phyloP scores from a whole-genome alignment of 2,113 vertebrate genomes.

The Hippocampus barbouri region DNA sequence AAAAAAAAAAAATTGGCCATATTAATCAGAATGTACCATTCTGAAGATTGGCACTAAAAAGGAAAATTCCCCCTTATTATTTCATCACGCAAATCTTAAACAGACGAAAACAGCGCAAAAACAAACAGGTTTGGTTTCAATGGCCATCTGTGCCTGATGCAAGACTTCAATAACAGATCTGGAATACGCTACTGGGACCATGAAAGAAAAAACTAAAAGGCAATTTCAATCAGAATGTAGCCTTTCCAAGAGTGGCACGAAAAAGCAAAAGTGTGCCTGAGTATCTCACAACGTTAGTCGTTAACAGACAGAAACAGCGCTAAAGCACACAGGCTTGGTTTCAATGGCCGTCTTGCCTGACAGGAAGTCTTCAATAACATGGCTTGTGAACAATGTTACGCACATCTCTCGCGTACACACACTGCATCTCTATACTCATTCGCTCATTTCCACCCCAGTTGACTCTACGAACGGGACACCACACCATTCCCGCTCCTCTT shows the following conservation, averaged over 20 bases:
- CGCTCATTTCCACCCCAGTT: no score
- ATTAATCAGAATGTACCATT: slow-evolving; percentile 28
- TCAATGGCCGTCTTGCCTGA: neutral
- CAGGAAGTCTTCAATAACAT: neutral
- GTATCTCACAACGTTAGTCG: neutral
- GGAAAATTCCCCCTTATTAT: slow-evolving; percentile 19
- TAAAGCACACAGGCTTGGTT: neutral
- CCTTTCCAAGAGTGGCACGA: slow-evolving; percentile 4
- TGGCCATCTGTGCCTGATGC: neutral
- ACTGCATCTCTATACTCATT: no score
- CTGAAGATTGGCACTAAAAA: slow-evolving; percentile 19
- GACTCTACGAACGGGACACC: no score
- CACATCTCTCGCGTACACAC: no score
- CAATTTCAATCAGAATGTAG: neutral
- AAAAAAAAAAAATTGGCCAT: slow-evolving; percentile 13
- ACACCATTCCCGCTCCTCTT: no score
- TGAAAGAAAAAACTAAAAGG: slow-evolving; percentile 9
- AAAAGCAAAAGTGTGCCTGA: slow-evolving; percentile 17
- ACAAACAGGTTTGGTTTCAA: neutral
- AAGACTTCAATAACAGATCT: neutral
- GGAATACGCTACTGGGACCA: neutral
- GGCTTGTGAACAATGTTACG: no score
- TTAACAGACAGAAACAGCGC: neutral
- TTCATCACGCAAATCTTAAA: neutral
- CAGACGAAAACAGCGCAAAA: neutral